phyloP scores from a whole-genome alignment of 30 jellyfish, hydroid and myxozoan species.

The Aurelia sp. region DNA sequence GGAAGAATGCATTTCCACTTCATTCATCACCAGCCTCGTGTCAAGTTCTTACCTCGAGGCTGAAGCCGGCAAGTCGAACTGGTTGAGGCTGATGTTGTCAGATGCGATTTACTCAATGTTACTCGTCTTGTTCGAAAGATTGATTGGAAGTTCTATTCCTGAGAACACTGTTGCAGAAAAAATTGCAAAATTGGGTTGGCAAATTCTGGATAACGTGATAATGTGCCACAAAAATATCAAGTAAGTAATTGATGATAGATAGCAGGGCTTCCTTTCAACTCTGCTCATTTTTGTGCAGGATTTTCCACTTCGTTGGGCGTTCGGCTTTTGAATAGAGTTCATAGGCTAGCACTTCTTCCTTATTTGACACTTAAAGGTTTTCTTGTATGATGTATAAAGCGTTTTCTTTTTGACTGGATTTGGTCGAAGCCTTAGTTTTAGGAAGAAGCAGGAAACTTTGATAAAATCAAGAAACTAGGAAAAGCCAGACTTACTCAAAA shows the following conservation, averaged over 20 bases:
- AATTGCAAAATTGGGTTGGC: constrained; percentile 35
- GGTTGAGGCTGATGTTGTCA: constrained; percentile 27
- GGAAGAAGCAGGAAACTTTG: no score
- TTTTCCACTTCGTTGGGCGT: background rate
- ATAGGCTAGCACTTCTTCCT: no score
- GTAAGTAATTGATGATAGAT: background rate
- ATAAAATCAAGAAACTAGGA: no score
- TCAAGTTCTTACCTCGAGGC: constrained; percentile 12
- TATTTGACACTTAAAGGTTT: no score
- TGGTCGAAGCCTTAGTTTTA: no score
- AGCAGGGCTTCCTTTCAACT: background rate
- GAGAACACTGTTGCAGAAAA: constrained; percentile 25
- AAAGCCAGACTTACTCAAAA: no score
- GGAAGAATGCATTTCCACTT: constrained; percentile 15
- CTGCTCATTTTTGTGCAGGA: background rate
- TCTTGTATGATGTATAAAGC: no score
- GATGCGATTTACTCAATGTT: constrained; percentile 41
- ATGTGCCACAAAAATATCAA: constrained; percentile 27
- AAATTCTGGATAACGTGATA: constrained; percentile 8
- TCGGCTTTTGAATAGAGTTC: no score
- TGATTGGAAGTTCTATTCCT: background rate
- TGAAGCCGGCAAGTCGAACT: background rate
- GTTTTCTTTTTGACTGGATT: no score
- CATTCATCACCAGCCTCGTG: constrained; percentile 17
- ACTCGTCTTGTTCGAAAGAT: constrained; percentile 28